Base-by-base conservation (phyloP, 2,113 vertebrate species). In the Galeopterus variegatus region DNA sequence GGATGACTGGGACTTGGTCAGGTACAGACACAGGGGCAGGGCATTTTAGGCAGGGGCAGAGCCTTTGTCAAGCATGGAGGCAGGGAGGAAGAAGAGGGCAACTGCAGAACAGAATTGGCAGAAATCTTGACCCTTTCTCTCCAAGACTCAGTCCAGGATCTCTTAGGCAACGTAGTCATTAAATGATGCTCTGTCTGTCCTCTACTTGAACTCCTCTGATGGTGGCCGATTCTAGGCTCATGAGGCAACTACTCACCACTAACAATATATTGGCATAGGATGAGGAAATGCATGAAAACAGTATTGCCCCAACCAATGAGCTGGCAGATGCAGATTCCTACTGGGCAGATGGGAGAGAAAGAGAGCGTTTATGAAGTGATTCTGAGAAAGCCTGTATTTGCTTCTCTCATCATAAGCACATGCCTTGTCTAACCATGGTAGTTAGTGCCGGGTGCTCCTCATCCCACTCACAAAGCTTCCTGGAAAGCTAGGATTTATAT, bases 401-500 rank as follows among this genome's bases (percentile, higher is more conserved):
- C 87, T 88, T 56, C 54, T 67, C 82, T 97, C 93, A 89, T 93
- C 75, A 83, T 83, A 96, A 97, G 79, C 93, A 96, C 45, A 73
- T 90, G 88, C 54, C 75, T 90, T 65, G 14, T 84, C 24, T 70
- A 94, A 86, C 88, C 88, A 93, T 0, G 5, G 73, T 65, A 33
- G 54, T 93, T 85, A 87, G 88, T 70, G 77, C 75, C 0, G 6
- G 70, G 67, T 83, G 82, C 36, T 69, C 62, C 60, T 86, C 80
- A 94, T 67, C 48, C 95, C 69, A 45, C 62, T 96, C 93, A 83
- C 67, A 96, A 69, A 96, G 94, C 95, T 1, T 24, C 93, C 81
- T 93, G 89, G 79, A 86, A 75, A 97, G 86, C 58, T 77, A 36
- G 70, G 95, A 58, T 96, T 97, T 96, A 76, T 89, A 94, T 96